Evolutionary conservation across 2,888 invertebrate genomes (phyloP).

Genomic region (Elysia crispata): DNA sequence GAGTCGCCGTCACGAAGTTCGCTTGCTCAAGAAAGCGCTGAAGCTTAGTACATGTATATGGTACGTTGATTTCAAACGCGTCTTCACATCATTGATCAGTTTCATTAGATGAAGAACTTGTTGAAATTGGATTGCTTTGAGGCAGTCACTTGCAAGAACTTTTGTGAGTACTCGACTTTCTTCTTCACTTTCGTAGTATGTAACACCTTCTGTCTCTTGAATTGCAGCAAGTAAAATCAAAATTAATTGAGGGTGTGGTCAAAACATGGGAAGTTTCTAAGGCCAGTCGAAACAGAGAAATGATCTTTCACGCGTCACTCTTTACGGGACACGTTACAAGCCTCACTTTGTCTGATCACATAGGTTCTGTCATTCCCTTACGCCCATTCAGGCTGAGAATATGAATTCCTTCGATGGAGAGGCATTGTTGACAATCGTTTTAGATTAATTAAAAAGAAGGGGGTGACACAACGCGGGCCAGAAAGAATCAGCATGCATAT

Average conservation of each 20-base stretch:
- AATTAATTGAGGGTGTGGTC: neutral
- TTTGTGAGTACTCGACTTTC: neutral
- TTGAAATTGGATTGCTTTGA: neutral
- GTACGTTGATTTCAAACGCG: neutral
- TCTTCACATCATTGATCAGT: neutral
- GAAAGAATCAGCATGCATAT: too few species aligned
- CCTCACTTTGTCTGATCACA: too few species aligned
- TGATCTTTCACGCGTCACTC: too few species aligned
- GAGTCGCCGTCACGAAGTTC: neutral
- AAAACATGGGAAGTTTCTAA: neutral
- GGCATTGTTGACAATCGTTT: too few species aligned
- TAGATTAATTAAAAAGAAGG: too few species aligned
- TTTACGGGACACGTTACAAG: too few species aligned
- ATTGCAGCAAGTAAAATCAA: neutral
- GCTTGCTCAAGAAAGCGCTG: neutral
- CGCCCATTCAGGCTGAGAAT: too few species aligned
- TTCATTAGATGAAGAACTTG: neutral
- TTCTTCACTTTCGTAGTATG: neutral
- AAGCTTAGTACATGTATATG: too few species aligned
- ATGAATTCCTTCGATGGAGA: too few species aligned
- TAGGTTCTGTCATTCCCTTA: too few species aligned
- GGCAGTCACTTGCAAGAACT: neutral
- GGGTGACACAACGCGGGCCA: too few species aligned
- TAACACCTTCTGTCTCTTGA: slow-evolving; percentile 4
- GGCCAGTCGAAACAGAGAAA: too few species aligned